Percentiles rank a stretch among this genome's conserved stretches.
phyloP scores from a whole-genome alignment of 2,797 vertebrate genomes.

The Columba guinea region DNA sequence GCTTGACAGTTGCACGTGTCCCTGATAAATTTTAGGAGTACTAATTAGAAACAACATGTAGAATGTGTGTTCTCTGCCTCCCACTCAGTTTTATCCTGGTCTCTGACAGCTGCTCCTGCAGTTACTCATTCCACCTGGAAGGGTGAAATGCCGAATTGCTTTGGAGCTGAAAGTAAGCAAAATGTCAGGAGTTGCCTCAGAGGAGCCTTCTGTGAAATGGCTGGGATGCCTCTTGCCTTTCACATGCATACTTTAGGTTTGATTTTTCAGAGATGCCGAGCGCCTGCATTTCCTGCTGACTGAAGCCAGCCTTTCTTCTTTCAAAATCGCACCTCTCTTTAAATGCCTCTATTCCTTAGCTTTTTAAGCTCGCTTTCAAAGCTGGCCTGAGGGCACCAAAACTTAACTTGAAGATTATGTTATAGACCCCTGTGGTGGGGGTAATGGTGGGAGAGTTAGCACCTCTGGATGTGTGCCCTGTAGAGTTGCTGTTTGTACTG shows the following conservation, averaged over 20 bases:
- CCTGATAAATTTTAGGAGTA: background rate
- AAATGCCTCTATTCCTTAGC: background rate
- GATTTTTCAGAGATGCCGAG: slow-evolving; percentile 24
- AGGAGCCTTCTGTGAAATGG: background rate
- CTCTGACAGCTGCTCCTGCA: background rate
- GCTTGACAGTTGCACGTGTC: background rate
- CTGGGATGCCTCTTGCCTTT: slow-evolving; percentile 39
- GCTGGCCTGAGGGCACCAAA: slow-evolving; percentile 45
- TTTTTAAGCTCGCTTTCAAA: slow-evolving; percentile 33
- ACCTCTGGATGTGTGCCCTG: slow-evolving; percentile 29
- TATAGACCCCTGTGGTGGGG: slow-evolving; percentile 60
- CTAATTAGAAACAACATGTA: background rate
- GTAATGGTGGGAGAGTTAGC: slow-evolving; percentile 64
- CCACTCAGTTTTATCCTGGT: background rate
- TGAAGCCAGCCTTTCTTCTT: slow-evolving; percentile 37
- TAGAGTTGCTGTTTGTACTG: background rate
- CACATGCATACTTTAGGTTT: slow-evolving; percentile 56
- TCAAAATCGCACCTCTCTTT: slow-evolving; percentile 19
- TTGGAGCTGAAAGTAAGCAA: background rate
- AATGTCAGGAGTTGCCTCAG: background rate
- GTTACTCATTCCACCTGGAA: background rate
- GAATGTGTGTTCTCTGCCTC: background rate
- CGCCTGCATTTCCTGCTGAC: slow-evolving; percentile 54
- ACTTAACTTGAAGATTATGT: slow-evolving; percentile 26
- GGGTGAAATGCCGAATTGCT: background rate